Conservation (phyloP, 2,888 invertebrate species). For the Pegoplata infirma region DNA sequence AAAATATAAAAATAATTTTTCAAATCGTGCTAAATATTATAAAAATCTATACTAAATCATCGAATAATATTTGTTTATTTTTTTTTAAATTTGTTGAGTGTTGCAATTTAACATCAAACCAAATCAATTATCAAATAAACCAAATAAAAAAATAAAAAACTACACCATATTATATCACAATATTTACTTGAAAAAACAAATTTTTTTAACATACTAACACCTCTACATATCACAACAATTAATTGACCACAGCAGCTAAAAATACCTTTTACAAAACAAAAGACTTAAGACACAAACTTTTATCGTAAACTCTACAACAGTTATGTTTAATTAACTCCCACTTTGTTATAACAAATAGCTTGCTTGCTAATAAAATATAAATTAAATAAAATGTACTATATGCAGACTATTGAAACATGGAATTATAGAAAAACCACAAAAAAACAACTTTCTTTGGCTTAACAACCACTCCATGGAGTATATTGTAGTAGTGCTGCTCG, state of each 20-base stretch:
- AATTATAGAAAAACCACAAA: slow-evolving; percentile 18
- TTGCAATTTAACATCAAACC: too few relatives aligned
- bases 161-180: slow-evolving; percentile 4
- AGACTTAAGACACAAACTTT: slow-evolving; percentile 55
- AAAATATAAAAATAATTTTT: too few relatives aligned
- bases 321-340: slow-evolving; percentile 54
- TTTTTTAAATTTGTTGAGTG: too few relatives aligned
- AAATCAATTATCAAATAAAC: background rate
- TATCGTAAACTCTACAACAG: background rate
- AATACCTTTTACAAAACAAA: slow-evolving; percentile 43
- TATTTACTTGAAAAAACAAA: slow-evolving; percentile 6
- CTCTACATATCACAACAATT: background rate
- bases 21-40: too few relatives aligned
- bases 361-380: slow-evolving; percentile 30
- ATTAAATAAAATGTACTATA: slow-evolving; percentile 6
- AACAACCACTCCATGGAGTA: background rate
- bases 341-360: slow-evolving; percentile 46
- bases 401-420: slow-evolving; percentile 14
- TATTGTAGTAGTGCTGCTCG: too few relatives aligned
- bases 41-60: too few relatives aligned
- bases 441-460: slow-evolving; percentile 57
- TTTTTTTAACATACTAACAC: slow-evolving; percentile 44
- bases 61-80: too few relatives aligned
- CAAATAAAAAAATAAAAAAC: background rate
- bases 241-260: slow-evolving; percentile 15